Evolutionary conservation across 2,888 invertebrate species (phyloP).

Genomic region (Chymomyza fuscimana): DNA sequence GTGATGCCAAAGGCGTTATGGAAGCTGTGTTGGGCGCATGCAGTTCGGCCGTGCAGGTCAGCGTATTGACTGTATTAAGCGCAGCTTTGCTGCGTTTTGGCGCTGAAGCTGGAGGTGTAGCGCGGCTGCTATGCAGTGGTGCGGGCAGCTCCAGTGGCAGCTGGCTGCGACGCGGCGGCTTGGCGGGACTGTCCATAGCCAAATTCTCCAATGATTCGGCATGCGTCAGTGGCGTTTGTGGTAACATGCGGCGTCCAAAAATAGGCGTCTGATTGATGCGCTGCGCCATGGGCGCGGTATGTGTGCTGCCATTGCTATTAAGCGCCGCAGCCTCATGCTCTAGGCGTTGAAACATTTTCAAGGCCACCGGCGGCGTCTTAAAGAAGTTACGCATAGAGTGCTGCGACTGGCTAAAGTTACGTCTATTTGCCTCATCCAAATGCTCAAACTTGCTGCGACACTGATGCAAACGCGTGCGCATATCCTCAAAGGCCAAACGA

Average conservation of each 20-base stretch:
- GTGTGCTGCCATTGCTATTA: constrained; percentile 45
- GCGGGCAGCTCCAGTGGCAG: not conserved
- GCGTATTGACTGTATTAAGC: not conserved
- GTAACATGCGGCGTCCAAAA: constrained; percentile 72
- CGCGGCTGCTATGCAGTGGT: constrained; percentile 5
- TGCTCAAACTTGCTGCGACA: constrained; percentile 78
- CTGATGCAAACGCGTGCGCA: constrained; percentile 76
- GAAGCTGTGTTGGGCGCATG: constrained; percentile 3
- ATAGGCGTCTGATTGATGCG: constrained; percentile 80
- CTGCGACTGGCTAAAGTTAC: constrained; percentile 75
- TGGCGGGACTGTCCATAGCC: constrained; percentile 31
- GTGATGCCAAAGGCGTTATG: not conserved
- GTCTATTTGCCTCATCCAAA: constrained; percentile 76
- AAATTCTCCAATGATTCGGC: constrained; percentile 78
- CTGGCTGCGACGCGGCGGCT: not conserved
- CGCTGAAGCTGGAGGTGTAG: constrained; percentile 22
- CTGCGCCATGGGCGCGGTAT: constrained; percentile 55
- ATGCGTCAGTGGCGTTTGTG: constrained; percentile 57
- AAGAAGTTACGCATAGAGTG: constrained; percentile 78
- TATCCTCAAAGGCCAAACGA: constrained; percentile 75
- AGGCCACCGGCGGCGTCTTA: constrained; percentile 68
- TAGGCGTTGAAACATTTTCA: constrained; percentile 74
- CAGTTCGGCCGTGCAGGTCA: constrained; percentile 18
- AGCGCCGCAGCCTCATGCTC: constrained; percentile 55
- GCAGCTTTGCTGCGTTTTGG: constrained; percentile 50